Conservation (phyloP, 2,797 vertebrate genomes). For the Cetoscarus ocellatus region DNA sequence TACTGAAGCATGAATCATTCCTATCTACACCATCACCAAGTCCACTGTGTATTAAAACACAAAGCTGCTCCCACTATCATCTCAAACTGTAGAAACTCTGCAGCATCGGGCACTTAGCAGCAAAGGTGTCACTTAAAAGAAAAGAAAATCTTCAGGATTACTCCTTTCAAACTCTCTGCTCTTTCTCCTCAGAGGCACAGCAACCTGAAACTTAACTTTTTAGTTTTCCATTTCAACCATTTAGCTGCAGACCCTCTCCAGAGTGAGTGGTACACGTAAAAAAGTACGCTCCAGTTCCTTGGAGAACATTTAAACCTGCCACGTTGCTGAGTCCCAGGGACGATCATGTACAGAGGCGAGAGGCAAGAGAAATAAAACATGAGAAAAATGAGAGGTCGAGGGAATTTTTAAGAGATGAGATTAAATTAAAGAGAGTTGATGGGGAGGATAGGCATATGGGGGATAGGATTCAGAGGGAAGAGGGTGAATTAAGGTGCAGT, state of each 20-base stretch:
- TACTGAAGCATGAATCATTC: background rate
- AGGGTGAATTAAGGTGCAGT: constrained; percentile 20
- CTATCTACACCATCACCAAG: background rate
- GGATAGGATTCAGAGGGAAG: background rate
- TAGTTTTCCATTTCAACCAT: constrained; percentile 33
- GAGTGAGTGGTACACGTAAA: background rate
- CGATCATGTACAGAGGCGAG: constrained; percentile 8
- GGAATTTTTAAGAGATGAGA: constrained; percentile 33
- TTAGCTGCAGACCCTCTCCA: constrained; percentile 12
- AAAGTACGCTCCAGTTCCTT: constrained; percentile 24
- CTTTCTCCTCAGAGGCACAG: constrained; percentile 34
- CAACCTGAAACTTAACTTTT: constrained; percentile 41
- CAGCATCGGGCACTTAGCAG: background rate
- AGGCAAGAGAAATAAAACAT: constrained; percentile 44
- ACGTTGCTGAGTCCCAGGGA: constrained; percentile 20
- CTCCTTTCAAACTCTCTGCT: constrained; percentile 6
- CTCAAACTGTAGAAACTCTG: background rate
- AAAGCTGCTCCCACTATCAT: background rate
- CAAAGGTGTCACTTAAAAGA: constrained; percentile 25
- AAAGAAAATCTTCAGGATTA: constrained; percentile 10
- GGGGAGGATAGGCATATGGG: constrained; percentile 2
- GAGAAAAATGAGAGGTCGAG: constrained; percentile 27
- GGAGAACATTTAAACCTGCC: constrained; percentile 33
- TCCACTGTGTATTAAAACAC: fast-evolving
- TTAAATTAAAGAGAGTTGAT: constrained; percentile 24